Evolutionary conservation across 2,888 invertebrate genomes (phyloP).

Genomic region (Odontomyia ornata): DNA sequence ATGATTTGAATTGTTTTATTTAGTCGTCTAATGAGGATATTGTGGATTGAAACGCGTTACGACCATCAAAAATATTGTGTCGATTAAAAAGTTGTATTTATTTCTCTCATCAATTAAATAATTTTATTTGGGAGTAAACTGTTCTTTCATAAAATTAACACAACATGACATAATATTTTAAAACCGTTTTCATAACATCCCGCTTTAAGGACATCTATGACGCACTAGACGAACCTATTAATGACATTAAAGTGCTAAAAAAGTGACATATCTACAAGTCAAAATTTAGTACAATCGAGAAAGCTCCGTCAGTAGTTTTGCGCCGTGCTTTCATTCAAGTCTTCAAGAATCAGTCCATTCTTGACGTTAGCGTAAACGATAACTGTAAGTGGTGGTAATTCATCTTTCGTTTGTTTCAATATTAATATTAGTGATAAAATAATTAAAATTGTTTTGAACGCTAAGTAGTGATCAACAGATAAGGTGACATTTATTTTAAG

Average conservation of each 20-base stretch:
- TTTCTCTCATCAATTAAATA: too few relatives aligned
- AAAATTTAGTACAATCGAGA: not conserved
- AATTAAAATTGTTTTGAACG: not conserved
- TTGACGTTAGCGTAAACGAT: constrained; percentile 31
- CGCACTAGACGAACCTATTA: not conserved
- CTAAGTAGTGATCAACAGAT: not conserved
- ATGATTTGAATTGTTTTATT: too few relatives aligned
- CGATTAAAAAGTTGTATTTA: too few relatives aligned
- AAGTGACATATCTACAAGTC: not conserved
- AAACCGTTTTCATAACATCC: too few relatives aligned
- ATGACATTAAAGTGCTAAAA: not conserved
- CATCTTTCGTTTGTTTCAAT: not conserved
- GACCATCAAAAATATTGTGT: too few relatives aligned
- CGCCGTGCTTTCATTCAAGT: constrained; percentile 30
- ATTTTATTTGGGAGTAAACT: too few relatives aligned
- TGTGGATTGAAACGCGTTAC: too few relatives aligned
- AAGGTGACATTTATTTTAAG: not conserved
- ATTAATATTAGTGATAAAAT: not conserved
- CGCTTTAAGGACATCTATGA: not conserved
- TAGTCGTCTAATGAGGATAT: too few relatives aligned
- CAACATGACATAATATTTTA: too few relatives aligned
- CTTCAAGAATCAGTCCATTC: constrained; percentile 25
- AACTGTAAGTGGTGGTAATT: constrained; percentile 12
- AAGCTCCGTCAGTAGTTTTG: not conserved
- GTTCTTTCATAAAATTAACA: too few relatives aligned